A percentile compares a stretch with the other conserved stretches of the same genome.
These are phyloP conservation scores for Timema cristinae DNA, from an alignment of 2,888 invertebrate species.

Conservation along the genomic window DNA sequence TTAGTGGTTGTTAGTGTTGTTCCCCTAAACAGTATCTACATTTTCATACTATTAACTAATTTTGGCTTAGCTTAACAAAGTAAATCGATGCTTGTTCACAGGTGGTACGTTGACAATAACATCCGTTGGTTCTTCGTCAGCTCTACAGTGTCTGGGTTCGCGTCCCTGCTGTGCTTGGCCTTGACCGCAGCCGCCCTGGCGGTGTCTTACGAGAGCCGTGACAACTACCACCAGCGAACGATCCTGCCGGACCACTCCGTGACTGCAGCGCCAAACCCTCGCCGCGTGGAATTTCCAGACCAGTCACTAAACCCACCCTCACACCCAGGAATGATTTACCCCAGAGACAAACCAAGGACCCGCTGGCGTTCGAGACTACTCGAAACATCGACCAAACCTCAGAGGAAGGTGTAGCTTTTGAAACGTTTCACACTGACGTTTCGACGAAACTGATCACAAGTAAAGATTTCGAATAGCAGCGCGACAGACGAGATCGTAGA, in stretches of 20 bases:
- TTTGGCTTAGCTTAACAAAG: not conserved
- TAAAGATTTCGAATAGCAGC: no score
- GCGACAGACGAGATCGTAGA: no score
- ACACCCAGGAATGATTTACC: no score
- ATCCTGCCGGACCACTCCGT: not conserved
- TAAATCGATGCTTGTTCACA: slow-evolving; percentile 9
- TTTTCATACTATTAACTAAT: not conserved
- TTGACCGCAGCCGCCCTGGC: slow-evolving; percentile 47
- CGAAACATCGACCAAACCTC: no score
- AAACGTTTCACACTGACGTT: no score
- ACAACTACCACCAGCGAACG: slow-evolving; percentile 1
- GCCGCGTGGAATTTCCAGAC: no score
- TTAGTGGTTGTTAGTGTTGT: not conserved
- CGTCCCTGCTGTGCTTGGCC: slow-evolving; percentile 49
- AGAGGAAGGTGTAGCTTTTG: no score
- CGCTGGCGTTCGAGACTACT: no score
- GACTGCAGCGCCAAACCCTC: no score
- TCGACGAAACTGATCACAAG: no score
- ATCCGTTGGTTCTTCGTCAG: slow-evolving; percentile 59
- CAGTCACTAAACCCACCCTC: no score
- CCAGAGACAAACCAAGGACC: no score
- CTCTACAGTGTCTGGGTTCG: slow-evolving; percentile 52
- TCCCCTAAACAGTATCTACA: not conserved
- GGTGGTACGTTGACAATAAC: slow-evolving; percentile 63
- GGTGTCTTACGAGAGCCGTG: slow-evolving; percentile 36